A percentile compares a stretch with the other conserved stretches of the same genome.
phyloP scores from a whole-genome alignment of 2,797 vertebrate genomes.

The Epinephelus awoara region DNA sequence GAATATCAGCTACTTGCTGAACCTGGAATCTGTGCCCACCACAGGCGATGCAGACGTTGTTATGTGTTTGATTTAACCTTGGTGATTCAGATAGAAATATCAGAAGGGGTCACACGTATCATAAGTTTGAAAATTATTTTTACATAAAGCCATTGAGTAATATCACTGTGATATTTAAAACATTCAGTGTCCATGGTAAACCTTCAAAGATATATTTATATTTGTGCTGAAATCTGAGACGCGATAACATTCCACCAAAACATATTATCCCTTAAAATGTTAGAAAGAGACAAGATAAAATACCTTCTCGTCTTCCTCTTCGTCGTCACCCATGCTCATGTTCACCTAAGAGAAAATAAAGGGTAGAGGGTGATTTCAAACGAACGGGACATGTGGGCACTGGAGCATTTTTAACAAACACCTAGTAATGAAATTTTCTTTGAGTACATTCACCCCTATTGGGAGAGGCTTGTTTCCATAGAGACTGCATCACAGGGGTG shows the following conservation, averaged over 20 bases:
- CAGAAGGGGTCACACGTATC: background rate
- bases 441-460: constrained; percentile 88
- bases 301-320: constrained; percentile 98
- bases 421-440: constrained; percentile 89
- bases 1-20: constrained; percentile 26
- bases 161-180: constrained; percentile 20
- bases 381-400: constrained; percentile 82
- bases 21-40: constrained; percentile 5
- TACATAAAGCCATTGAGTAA: background rate
- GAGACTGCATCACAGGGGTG: constrained; percentile 88
- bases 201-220: constrained; percentile 23
- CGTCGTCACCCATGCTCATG: constrained; percentile 92
- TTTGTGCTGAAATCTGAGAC: constrained; percentile 21
- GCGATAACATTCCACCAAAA: constrained; percentile 36
- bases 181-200: constrained; percentile 1
- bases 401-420: constrained; percentile 88
- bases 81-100: constrained; percentile 28
- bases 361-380: constrained; percentile 80
- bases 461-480: constrained; percentile 89
- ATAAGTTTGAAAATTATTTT: background rate
- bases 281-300: constrained; percentile 70
- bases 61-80: constrained; percentile 24
- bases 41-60: background rate
- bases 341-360: constrained; percentile 89
- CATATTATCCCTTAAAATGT: constrained; percentile 67